These are phyloP conservation scores for Timema cristinae DNA, from an alignment of 2,888 invertebrate species.

Conservation along the genomic window DNA sequence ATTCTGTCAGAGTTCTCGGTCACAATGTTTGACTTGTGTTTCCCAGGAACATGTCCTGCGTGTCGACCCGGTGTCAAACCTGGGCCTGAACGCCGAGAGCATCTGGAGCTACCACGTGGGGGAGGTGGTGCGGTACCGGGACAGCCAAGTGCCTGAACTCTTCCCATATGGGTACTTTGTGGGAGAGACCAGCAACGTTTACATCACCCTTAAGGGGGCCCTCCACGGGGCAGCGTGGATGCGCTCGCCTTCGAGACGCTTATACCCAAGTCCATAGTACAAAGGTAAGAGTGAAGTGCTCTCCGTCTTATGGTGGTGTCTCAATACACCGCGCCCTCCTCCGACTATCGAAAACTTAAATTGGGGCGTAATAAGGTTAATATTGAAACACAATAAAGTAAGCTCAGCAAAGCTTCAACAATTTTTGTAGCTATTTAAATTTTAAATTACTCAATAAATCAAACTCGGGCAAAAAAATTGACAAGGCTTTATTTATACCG, in stretches of 20 bases:
- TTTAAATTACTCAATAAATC: too few species aligned
- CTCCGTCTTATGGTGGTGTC: too few species aligned
- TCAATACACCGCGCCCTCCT: too few species aligned
- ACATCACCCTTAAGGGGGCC: slow-evolving; percentile 55
- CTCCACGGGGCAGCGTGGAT: slow-evolving; percentile 86
- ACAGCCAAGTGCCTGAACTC: slow-evolving; percentile 66
- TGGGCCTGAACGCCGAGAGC: slow-evolving; percentile 73
- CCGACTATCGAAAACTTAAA: too few species aligned
- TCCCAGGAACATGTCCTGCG: slow-evolving; percentile 78
- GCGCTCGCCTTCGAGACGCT: slow-evolving; percentile 92
- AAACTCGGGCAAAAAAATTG: too few species aligned
- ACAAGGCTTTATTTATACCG: too few species aligned
- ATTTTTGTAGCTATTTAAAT: too few species aligned
- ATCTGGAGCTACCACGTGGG: slow-evolving; percentile 92
- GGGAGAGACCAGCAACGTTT: slow-evolving; percentile 49
- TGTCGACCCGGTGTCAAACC: slow-evolving; percentile 87
- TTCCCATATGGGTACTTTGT: slow-evolving; percentile 92
- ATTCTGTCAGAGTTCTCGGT: too few species aligned
- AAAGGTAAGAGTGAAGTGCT: slow-evolving; percentile 57
- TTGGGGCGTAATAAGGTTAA: too few species aligned
- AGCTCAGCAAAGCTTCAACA: too few species aligned
- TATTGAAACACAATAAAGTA: too few species aligned
- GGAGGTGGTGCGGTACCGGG: slow-evolving; percentile 53
- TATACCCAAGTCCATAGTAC: slow-evolving; percentile 93
- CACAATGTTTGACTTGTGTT: too few species aligned